Evolutionary conservation across 2,113 vertebrate genomes (phyloP).

Genomic region (Amblyopsis rosae): DNA sequence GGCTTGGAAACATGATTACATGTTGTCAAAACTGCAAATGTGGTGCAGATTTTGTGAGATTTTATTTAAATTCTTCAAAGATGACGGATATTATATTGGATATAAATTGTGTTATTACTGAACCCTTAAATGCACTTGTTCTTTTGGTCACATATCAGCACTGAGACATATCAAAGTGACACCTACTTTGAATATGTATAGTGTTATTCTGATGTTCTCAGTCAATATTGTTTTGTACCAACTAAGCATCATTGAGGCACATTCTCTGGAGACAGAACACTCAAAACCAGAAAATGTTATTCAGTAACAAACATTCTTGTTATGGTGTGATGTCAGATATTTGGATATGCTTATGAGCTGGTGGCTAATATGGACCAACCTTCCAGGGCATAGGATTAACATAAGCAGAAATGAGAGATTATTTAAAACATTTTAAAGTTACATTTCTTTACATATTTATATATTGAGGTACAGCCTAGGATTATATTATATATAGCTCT

Average conservation of each 20-base stretch:
- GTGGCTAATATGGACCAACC: too few species aligned
- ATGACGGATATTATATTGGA: constrained; percentile 1
- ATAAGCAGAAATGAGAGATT: too few species aligned
- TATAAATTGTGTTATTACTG: background rate
- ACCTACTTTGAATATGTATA: background rate
- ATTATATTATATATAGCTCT: too few species aligned
- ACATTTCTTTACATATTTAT: background rate
- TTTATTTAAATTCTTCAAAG: background rate
- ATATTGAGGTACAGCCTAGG: background rate
- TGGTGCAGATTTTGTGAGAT: background rate
- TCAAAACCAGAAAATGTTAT: too few species aligned
- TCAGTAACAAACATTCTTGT: too few species aligned
- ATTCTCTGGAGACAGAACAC: too few species aligned
- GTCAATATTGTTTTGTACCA: background rate
- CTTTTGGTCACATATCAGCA: constrained; percentile 1
- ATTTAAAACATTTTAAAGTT: background rate
- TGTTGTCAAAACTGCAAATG: constrained; percentile 1
- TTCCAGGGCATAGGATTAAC: too few species aligned
- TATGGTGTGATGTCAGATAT: too few species aligned
- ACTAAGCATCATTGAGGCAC: background rate
- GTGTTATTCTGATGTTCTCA: background rate
- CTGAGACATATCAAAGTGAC: background rate
- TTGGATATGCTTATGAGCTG: too few species aligned
- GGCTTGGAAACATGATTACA: background rate
- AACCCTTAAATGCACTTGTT: constrained; percentile 33